Conservation (phyloP, 2,888 invertebrate genomes). For the Drosophila dives region DNA sequence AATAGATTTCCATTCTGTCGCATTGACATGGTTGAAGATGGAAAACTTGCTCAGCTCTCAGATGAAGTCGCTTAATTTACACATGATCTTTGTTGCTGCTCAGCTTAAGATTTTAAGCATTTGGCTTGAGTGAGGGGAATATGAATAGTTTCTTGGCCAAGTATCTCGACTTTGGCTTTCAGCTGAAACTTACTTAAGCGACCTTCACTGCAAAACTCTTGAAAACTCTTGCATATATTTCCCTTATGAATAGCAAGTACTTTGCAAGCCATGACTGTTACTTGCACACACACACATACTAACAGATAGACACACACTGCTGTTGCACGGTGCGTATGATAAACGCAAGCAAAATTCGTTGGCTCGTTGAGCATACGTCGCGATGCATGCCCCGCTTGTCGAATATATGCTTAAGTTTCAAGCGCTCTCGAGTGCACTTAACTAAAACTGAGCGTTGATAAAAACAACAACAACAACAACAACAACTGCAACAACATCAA, state of each 20-base stretch:
- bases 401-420: conserved; percentile 73
- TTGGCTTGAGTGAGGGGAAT: conserved; percentile 9
- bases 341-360: conserved; percentile 63
- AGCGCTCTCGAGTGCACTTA: conserved; percentile 74
- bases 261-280: conserved; percentile 26
- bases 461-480: conserved; percentile 27
- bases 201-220: conserved; percentile 61
- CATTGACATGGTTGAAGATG: too few relatives aligned
- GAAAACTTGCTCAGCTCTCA: not conserved
- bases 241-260: conserved; percentile 49
- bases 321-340: conserved; percentile 65
- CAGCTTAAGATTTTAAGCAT: conserved; percentile 17
- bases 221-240: conserved; percentile 58
- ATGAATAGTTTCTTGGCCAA: conserved; percentile 15
- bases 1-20: conserved; percentile 6
- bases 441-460: conserved; percentile 56
- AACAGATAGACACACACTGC: not conserved
- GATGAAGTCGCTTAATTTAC: conserved; percentile 15
- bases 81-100: conserved; percentile 16
- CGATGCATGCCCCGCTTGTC: conserved; percentile 51
- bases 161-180: conserved; percentile 41
- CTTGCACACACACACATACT: conserved; percentile 13
- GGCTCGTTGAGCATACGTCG: conserved; percentile 70
- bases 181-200: conserved; percentile 66
- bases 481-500: not conserved